Percentiles rank a stretch among this genome's conserved stretches.
These are phyloP conservation scores for Sisyra nigra DNA, from an alignment of 2,888 invertebrate genomes.

Conservation along the genomic window DNA sequence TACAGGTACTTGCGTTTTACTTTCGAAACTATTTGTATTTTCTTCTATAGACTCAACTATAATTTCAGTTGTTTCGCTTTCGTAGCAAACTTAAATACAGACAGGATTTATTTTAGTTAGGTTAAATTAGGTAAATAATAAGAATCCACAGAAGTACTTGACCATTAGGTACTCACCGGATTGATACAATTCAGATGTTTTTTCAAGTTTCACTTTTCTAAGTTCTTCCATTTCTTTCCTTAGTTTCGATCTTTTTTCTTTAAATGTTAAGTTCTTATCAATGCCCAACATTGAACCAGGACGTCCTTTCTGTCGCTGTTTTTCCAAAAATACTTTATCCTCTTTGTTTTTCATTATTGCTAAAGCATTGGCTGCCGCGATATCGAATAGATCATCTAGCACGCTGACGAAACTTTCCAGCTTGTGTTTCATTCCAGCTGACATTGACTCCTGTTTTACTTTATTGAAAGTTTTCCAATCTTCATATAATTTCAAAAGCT, in stretches of 20 bases:
- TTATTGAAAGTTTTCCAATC: not conserved
- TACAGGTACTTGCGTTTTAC: too few species aligned
- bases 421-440: not conserved
- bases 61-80: too few species aligned
- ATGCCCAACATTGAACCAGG: not conserved
- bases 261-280: not conserved
- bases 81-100: too few species aligned
- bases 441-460: too few species aligned
- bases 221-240: not conserved
- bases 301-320: not conserved
- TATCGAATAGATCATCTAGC: constrained; percentile 2
- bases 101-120: too few species aligned
- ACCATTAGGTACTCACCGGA: too few species aligned
- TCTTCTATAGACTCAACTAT: too few species aligned
- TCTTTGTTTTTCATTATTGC: not conserved
- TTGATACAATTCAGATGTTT: too few species aligned
- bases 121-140: constrained; percentile 1
- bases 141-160: not conserved
- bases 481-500: not conserved
- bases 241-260: not conserved
- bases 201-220: too few species aligned
- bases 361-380: not conserved
- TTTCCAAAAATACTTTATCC: constrained; percentile 1
- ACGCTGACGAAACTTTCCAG: not conserved
- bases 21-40: too few species aligned